phyloP scores from a whole-genome alignment of 2,797 vertebrate genomes.

The Tolypeutes matacus region DNA sequence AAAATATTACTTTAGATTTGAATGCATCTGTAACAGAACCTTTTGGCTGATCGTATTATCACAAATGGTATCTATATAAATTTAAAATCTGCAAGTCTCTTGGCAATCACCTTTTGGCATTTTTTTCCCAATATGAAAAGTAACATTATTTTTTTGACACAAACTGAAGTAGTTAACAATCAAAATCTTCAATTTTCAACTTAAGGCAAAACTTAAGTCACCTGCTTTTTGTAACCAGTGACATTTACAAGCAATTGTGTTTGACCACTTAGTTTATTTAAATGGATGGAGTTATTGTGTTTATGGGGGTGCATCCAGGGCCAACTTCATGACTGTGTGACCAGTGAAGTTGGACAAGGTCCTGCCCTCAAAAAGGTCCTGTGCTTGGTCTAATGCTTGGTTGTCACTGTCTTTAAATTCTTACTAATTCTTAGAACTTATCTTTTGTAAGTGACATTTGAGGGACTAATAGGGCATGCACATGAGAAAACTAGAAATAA shows the following conservation, averaged over 20 bases:
- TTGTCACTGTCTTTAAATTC: not conserved
- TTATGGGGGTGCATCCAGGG: too few species aligned
- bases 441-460: slow-evolving; percentile 32
- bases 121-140: not conserved
- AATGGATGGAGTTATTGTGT: not conserved
- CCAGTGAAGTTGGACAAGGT: not conserved
- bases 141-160: slow-evolving; percentile 37
- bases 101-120: not conserved
- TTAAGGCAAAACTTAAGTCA: slow-evolving; percentile 27
- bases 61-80: not conserved
- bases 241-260: not conserved
- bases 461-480: not conserved
- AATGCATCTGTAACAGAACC: not conserved
- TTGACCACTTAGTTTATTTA: not conserved
- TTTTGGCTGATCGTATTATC: not conserved
- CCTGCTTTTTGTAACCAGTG: not conserved
- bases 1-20: not conserved
- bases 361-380: not conserved
- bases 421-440: slow-evolving; percentile 14
- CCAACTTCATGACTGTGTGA: not conserved
- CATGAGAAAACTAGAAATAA: not conserved
- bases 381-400: not conserved
- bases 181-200: slow-evolving; percentile 12
- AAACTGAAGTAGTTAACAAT: not conserved
- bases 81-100: not conserved